phyloP scores from a whole-genome alignment of 2,888 invertebrate genomes.

The Pogonocherus hispidulus region DNA sequence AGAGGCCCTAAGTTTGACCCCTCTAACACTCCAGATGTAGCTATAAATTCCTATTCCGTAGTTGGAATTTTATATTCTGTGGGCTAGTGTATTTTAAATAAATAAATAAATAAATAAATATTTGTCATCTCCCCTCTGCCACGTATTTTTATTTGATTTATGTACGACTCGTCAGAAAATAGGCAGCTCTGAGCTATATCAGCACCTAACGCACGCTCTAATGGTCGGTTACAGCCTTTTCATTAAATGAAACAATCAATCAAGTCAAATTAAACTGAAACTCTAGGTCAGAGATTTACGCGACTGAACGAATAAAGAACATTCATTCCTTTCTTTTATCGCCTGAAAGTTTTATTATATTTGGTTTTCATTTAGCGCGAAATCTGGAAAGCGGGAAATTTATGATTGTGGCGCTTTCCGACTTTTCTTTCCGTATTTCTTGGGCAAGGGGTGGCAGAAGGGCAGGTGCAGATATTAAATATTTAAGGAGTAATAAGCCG shows the following conservation, averaged over 20 bases:
- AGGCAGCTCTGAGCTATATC: too few species aligned
- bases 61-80: too few species aligned
- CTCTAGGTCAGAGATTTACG: not conserved
- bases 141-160: too few species aligned
- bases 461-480: not conserved
- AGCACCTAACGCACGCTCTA: not conserved
- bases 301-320: not conserved
- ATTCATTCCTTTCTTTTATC: not conserved
- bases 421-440: not conserved
- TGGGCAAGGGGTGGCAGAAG: not conserved
- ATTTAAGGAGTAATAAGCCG: not conserved
- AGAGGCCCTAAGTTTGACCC: too few species aligned
- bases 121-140: too few species aligned
- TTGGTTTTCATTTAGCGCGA: not conserved
- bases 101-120: too few species aligned
- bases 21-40: too few species aligned
- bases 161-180: too few species aligned
- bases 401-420: not conserved
- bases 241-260: not conserved
- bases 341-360: conserved; percentile 3
- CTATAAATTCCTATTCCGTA: too few species aligned
- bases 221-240: not conserved
- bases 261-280: conserved; percentile 1
- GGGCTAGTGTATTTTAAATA: too few species aligned
- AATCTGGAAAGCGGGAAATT: not conserved